Evolutionary conservation across 1,140 invertebrate species (phyloP).

Genomic region (Trichonephila clavata): DNA sequence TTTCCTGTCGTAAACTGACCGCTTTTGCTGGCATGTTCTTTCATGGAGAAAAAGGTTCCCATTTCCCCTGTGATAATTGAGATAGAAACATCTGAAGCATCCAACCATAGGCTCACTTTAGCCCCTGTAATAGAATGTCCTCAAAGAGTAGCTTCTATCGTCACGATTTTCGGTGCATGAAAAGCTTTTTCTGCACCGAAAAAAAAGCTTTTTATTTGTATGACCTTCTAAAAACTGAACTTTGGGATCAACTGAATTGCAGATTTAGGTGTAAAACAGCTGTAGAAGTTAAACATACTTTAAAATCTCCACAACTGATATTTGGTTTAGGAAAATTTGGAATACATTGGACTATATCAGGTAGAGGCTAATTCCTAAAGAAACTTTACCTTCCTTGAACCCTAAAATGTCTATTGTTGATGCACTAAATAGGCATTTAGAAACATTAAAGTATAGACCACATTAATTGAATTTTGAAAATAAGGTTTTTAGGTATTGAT

Average conservation of each 20-base stretch:
- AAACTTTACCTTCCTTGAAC: constrained; percentile 43
- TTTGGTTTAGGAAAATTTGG: constrained; percentile 79
- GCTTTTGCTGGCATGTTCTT: constrained; percentile 62
- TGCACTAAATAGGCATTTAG: too few relatives aligned
- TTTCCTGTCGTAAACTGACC: constrained; percentile 77
- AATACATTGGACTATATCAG: constrained; percentile 78
- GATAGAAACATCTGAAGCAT: not conserved
- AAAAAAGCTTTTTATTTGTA: not conserved
- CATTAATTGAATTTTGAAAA: too few relatives aligned
- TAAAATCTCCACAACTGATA: constrained; percentile 80
- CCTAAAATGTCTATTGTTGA: not conserved
- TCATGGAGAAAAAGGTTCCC: constrained; percentile 25
- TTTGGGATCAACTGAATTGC: not conserved
- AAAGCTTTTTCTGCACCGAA: not conserved
- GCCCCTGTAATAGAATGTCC: not conserved
- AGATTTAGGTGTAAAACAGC: constrained; percentile 39
- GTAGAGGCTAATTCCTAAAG: not conserved
- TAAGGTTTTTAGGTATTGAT: too few relatives aligned
- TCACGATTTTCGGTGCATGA: not conserved
- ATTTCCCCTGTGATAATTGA: not conserved
- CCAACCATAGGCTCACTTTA: not conserved
- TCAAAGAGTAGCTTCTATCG: not conserved
- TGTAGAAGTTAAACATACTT: constrained; percentile 78
- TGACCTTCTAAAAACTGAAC: not conserved
- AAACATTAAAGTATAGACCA: too few relatives aligned